Conservation (phyloP, 2,888 invertebrate genomes). For the Heliconius charithonia region DNA sequence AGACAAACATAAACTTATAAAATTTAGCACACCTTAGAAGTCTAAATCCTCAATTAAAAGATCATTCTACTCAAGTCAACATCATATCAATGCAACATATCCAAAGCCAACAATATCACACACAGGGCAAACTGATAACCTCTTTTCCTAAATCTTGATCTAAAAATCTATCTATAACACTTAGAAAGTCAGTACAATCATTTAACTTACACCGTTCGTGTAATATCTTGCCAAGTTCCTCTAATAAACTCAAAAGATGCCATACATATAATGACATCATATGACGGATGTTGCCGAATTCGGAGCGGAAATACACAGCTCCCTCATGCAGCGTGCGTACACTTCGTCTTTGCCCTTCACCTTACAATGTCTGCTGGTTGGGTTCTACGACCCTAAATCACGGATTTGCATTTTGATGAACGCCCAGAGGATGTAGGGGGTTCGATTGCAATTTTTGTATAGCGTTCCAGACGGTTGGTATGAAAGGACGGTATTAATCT, state of each 20-base stretch:
- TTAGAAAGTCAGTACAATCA: background rate
- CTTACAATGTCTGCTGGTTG: slow-evolving; percentile 44
- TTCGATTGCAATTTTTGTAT: slow-evolving; percentile 20
- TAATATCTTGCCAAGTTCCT: background rate
- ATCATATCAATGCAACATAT: too few species aligned
- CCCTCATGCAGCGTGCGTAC: slow-evolving; percentile 52
- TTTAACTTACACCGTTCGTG: background rate
- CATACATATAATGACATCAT: slow-evolving; percentile 47
- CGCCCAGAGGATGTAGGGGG: slow-evolving; percentile 28
- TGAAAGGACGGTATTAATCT: slow-evolving; percentile 7
- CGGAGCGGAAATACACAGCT: slow-evolving; percentile 52
- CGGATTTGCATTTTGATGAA: slow-evolving; percentile 34
- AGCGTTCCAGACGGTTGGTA: slow-evolving; percentile 7
- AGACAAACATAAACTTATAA: too few species aligned
- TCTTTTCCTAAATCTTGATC: too few species aligned
- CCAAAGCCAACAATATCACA: too few species aligned
- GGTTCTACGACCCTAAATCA: slow-evolving; percentile 40
- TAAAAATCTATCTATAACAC: too few species aligned
- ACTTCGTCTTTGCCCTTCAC: slow-evolving; percentile 61
- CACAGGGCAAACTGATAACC: too few species aligned
- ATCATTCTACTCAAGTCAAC: too few species aligned
- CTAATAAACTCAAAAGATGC: slow-evolving; percentile 26
- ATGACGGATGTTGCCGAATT: slow-evolving; percentile 54
- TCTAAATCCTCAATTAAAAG: too few species aligned
- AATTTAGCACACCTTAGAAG: too few species aligned